A percentile compares a stretch with the other conserved stretches of the same genome.
Evolutionary conservation across 2,797 vertebrate genomes (phyloP).

Genomic region (Tinamus major): DNA sequence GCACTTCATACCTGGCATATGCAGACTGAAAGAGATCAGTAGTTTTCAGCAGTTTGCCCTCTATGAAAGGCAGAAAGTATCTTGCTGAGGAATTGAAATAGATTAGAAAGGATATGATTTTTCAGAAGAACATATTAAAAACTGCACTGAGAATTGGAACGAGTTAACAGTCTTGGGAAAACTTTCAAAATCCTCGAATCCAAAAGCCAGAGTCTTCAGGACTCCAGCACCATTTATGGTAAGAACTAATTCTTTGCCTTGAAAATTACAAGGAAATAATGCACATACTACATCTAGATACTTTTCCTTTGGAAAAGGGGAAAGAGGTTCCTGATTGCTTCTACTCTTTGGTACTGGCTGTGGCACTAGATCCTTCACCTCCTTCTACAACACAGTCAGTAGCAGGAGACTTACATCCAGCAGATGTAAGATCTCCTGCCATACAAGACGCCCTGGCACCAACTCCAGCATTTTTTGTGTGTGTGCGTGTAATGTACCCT

Average conservation of each 20-base stretch:
- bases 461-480: not conserved
- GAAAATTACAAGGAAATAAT: not conserved
- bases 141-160: not conserved
- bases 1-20: not conserved
- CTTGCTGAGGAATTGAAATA: not conserved
- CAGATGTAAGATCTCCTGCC: not conserved
- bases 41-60: not conserved
- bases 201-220: not conserved
- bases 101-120: not conserved
- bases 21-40: not conserved
- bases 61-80: not conserved
- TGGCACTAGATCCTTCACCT: not conserved
- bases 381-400: not conserved
- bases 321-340: not conserved
- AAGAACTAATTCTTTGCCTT: not conserved
- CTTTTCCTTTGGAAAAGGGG: not conserved
- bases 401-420: not conserved
- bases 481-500: not conserved
- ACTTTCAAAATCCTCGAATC: not conserved
- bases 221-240: not conserved
- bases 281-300: rapidly evolving
- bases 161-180: not conserved
- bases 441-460: not conserved
- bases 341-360: not conserved
- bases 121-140: not conserved